A percentile compares a stretch with the other conserved stretches of the same genome.
Evolutionary conservation across 2,797 vertebrate genomes (phyloP).

Genomic region (Epinephelus awoara): DNA sequence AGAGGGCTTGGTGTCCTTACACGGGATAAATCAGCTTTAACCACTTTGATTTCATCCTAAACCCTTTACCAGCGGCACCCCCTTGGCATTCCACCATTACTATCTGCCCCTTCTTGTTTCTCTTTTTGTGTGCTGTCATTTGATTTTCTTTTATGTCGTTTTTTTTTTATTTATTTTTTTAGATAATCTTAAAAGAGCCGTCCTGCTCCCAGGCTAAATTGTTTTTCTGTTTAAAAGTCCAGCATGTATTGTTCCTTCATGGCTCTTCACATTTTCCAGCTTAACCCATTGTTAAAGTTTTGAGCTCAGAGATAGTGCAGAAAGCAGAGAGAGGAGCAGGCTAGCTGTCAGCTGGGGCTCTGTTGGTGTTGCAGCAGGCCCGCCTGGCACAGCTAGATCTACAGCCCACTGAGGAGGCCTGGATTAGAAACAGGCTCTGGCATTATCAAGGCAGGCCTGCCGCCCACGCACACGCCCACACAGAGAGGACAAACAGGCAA

Average conservation of each 20-base stretch:
- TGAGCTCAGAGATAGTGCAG: conserved; percentile 55
- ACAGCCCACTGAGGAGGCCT: conserved; percentile 80
- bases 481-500: conserved; percentile 75
- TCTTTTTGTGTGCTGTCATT: conserved; percentile 26
- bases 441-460: conserved; percentile 75
- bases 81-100: conserved; percentile 39
- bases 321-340: conserved; percentile 70
- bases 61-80: conserved; percentile 48
- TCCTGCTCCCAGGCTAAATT: conserved; percentile 23
- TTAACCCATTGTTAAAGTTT: conserved; percentile 65
- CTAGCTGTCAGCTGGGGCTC: conserved; percentile 78
- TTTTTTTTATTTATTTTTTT: conserved; percentile 23
- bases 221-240: conserved; percentile 23
- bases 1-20: conserved; percentile 77
- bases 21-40: conserved; percentile 85
- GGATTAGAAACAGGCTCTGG: conserved; percentile 82
- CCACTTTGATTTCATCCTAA: conserved; percentile 78
- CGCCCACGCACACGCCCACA: conserved; percentile 77
- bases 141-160: conserved; percentile 21
- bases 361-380: conserved; percentile 76
- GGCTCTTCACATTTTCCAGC: conserved; percentile 31
- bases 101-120: conserved; percentile 34
- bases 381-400: conserved; percentile 78
- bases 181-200: neutral
- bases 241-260: conserved; percentile 13